Evolutionary conservation across 2,797 vertebrate species (phyloP), one percentile per base, ranked within the genome.

Genomic region (Ibycter americanus): DNA sequence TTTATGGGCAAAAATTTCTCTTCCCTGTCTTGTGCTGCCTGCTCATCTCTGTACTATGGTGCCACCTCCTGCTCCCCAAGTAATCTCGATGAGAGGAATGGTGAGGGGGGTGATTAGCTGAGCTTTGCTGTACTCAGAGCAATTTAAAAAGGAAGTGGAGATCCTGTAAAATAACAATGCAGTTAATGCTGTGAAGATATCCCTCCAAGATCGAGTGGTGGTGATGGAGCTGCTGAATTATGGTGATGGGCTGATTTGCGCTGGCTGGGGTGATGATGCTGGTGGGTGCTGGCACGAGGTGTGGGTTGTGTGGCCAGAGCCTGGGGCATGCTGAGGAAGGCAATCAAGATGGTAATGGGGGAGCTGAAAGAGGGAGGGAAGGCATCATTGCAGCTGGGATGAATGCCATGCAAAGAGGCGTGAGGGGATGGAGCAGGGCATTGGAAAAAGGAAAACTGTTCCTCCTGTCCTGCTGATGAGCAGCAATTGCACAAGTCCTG

Each of bases 391-490:
- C 22, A 59, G 17, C 51, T 54, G 56, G n/a, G 31, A 23, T 1
- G 6, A 26, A 34, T 80, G 16, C 26, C 11, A 8, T 6, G 36
- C 4, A 18, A 19, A 44, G 34, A 42, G 12, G 20, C 38, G 12
- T 0, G 3, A 63, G 23, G 15, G 22, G 42, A 9, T 65, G 61
- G 49, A 27, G 1, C 11, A 8, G 2, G 8, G 22, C 5, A 11
- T 3, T 84, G 32, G 68, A 17, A 56, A 68, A 51, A 47, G 47
- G 15, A 59, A 74, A 78, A 46, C 13, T 74, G 6, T 23, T 87
- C 31, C 11, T 68, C 15, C 25, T 70, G 12, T 55, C 26, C 32
- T 49, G 49, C 55, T 62, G 32, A 47, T 20, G 12, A 40, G 22
- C 52, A 82, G 4, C 17, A 38, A 1, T 12, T 49, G 47, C 23